phyloP scores from a whole-genome alignment of 2,888 invertebrate genomes.

The Agrilus mali region DNA sequence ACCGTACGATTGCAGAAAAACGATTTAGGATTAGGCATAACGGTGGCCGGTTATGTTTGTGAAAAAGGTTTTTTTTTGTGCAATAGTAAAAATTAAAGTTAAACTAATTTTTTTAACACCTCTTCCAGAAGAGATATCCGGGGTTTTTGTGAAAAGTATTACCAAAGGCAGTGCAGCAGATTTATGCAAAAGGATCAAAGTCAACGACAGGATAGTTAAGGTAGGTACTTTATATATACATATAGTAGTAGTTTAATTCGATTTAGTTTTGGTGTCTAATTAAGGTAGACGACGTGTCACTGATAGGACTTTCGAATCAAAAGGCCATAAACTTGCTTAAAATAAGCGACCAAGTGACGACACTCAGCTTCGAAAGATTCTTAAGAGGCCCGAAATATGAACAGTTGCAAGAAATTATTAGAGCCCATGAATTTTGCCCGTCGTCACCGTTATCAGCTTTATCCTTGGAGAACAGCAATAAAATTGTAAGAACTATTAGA shows the following conservation, averaged over 20 bases:
- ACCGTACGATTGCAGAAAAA: conserved; percentile 85
- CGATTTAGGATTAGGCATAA: conserved; percentile 85
- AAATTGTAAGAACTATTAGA: too few species aligned
- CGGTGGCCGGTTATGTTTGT: conserved; percentile 94
- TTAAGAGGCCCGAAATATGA: conserved; percentile 81
- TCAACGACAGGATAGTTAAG: conserved; percentile 96
- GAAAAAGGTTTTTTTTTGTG: too few species aligned
- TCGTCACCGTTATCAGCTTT: conserved; percentile 32
- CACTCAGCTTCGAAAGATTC: conserved; percentile 61
- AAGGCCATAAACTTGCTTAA: conserved; percentile 81
- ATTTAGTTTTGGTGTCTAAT: conserved; percentile 4
- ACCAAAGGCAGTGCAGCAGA: conserved; percentile 95
- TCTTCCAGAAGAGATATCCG: conserved; percentile 97
- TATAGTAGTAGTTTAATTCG: too few species aligned
- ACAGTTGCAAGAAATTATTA: conserved; percentile 64
- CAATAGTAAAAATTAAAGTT: too few species aligned
- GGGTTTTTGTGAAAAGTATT: conserved; percentile 97
- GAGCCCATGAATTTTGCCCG: conserved; percentile 53
- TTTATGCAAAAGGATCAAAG: conserved; percentile 76
- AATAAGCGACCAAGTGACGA: conserved; percentile 64
- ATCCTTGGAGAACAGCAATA: background rate
- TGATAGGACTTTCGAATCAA: conserved; percentile 89
- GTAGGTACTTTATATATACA: too few species aligned
- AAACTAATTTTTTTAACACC: too few species aligned
- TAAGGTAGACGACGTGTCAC: conserved; percentile 71